These are phyloP conservation scores for Myxocyprinus asiaticus DNA, from an alignment of 2,113 vertebrate genomes.

Conservation along the genomic window DNA sequence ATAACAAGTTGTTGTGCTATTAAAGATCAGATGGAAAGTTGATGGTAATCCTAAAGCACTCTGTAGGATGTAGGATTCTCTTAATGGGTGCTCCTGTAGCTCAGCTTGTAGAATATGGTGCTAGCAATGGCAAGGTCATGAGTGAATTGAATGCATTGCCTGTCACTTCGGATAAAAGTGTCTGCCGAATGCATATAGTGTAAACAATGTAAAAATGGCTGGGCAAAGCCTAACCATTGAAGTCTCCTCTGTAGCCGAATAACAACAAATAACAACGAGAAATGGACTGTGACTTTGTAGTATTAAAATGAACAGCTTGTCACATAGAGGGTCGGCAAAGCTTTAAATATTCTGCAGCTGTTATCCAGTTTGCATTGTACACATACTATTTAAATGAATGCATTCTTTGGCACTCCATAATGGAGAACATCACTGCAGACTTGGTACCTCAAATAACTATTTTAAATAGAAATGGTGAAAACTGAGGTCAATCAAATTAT, in stretches of 20 bases:
- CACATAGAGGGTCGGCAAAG: neutral
- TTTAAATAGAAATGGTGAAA: slow-evolving; percentile 12
- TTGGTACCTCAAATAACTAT: slow-evolving; percentile 14
- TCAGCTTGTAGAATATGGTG: too few species aligned
- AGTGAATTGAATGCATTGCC: too few species aligned
- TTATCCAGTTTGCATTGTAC: slow-evolving; percentile 1
- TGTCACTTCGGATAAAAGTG: too few species aligned
- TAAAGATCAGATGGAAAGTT: slow-evolving; percentile 16
- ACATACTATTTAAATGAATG: neutral
- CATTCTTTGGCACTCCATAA: neutral
- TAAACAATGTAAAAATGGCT: too few species aligned
- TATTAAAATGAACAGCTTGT: neutral
- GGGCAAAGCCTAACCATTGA: neutral
- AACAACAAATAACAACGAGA: neutral
- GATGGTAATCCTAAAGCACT: neutral
- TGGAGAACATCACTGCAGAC: neutral
- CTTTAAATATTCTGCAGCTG: neutral
- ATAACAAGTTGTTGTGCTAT: neutral
- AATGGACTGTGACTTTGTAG: neutral
- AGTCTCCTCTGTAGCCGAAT: neutral
- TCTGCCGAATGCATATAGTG: too few species aligned
- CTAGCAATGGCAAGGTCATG: too few species aligned
- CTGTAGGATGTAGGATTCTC: neutral
- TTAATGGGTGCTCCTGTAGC: too few species aligned
- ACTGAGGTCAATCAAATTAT: slow-evolving; percentile 15